These are phyloP conservation scores for Drosophila ustulata DNA, from an alignment of 2,888 invertebrate species.

Conservation along the genomic window DNA sequence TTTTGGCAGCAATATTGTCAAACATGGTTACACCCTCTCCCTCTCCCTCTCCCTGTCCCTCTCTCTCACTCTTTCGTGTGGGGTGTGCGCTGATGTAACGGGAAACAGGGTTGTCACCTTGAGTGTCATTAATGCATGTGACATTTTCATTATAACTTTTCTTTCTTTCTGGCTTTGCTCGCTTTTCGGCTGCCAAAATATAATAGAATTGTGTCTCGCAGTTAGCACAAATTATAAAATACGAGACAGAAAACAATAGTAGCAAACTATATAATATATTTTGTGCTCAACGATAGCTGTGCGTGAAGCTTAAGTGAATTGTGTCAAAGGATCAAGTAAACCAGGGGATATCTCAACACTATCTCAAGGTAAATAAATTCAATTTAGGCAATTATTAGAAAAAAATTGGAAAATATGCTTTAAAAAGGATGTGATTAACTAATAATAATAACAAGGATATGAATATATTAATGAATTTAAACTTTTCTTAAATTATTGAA, in stretches of 20 bases:
- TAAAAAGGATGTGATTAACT: not conserved
- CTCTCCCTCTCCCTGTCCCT: conserved; percentile 10
- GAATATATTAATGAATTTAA: too few species aligned
- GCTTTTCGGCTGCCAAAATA: conserved; percentile 40
- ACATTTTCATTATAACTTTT: conserved; percentile 82
- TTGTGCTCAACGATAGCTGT: not conserved
- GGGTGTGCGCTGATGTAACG: conserved; percentile 45
- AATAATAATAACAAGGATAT: too few species aligned
- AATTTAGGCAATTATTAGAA: not conserved
- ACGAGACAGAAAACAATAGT: conserved; percentile 1
- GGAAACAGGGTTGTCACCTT: conserved; percentile 72
- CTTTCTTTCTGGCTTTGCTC: conserved; percentile 38
- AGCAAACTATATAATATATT: not conserved
- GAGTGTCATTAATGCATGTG: conserved; percentile 83
- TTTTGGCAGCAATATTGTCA: conserved; percentile 81
- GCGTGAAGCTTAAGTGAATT: conserved; percentile 1
- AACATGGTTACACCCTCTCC: conserved; percentile 63
- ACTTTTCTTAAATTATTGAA: too few species aligned
- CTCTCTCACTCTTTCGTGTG: not conserved
- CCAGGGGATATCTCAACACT: not conserved
- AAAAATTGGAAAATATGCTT: not conserved
- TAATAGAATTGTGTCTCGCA: conserved; percentile 32
- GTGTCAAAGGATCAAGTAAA: not conserved
- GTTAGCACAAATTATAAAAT: conserved; percentile 27
- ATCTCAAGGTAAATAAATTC: not conserved